phyloP scores from a whole-genome alignment of 2,888 invertebrate species.

The Onthophagus sagittarius region DNA sequence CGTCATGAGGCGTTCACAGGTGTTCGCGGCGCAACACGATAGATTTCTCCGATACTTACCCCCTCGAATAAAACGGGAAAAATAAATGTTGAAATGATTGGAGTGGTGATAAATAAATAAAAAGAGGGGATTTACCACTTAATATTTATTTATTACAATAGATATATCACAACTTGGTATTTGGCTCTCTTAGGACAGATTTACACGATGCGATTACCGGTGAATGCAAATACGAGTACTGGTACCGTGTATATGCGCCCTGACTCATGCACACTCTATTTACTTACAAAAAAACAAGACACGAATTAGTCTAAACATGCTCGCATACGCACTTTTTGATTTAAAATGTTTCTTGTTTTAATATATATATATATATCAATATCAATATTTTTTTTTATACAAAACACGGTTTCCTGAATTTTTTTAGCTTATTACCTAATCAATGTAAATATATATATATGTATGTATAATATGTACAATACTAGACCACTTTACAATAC shows the following conservation, averaged over 20 bases:
- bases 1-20: neutral
- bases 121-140: constrained; percentile 34
- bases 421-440: constrained; percentile 1
- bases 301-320: constrained; percentile 43
- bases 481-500: constrained; percentile 44
- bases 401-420: constrained; percentile 45
- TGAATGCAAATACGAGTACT: neutral
- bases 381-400: constrained; percentile 34
- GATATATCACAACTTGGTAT: constrained; percentile 71
- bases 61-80: neutral
- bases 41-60: neutral
- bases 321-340: constrained; percentile 39
- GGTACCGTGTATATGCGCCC: neutral
- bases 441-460: constrained; percentile 32
- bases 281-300: constrained; percentile 42
- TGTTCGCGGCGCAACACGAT: neutral
- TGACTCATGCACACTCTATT: constrained; percentile 36
- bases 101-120: neutral
- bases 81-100: neutral
- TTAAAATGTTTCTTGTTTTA: constrained; percentile 21
- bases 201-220: constrained; percentile 46
- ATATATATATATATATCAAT: constrained; percentile 2
- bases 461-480: constrained; percentile 39
- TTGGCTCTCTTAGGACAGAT: constrained; percentile 65
- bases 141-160: constrained; percentile 54